Percentiles rank a stretch among this genome's conserved stretches.
These are phyloP conservation scores for Trichosurus vulpecula DNA, from an alignment of 2,797 vertebrate genomes.

Conservation along the genomic window DNA sequence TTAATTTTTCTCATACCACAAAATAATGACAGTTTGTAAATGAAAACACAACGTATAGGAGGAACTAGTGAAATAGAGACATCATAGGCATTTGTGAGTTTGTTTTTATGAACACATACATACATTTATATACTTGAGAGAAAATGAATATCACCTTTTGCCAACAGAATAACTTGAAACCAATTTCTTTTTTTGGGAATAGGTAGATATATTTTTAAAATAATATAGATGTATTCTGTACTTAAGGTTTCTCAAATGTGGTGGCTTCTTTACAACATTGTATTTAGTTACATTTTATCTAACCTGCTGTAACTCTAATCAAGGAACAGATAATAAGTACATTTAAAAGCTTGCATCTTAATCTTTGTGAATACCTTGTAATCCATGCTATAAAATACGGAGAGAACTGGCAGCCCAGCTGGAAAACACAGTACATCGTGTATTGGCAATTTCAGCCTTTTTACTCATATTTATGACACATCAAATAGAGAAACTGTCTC, in stretches of 20 bases:
- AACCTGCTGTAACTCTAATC: background rate
- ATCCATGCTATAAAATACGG: slow-evolving; percentile 25
- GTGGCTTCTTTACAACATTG: slow-evolving; percentile 44
- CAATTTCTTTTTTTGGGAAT: slow-evolving; percentile 52
- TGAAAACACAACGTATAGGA: slow-evolving; percentile 21
- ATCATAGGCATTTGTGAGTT: slow-evolving; percentile 52
- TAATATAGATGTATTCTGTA: slow-evolving; percentile 17
- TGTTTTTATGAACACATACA: background rate
- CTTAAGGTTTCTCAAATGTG: slow-evolving; percentile 48
- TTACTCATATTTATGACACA: slow-evolving; percentile 46
- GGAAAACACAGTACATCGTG: background rate
- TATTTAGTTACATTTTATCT: slow-evolving; percentile 53
- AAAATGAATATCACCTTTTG: slow-evolving; percentile 56
- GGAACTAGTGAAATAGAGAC: slow-evolving; percentile 42
- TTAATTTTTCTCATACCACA: background rate
- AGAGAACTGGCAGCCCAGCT: slow-evolving; percentile 51
- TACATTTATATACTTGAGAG: slow-evolving; percentile 2
- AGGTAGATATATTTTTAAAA: slow-evolving; percentile 48
- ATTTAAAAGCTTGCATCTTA: slow-evolving; percentile 59
- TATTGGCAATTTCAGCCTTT: slow-evolving; percentile 47
- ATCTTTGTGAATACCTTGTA: slow-evolving; percentile 54
- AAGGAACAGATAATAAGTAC: background rate
- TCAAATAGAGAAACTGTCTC: slow-evolving; percentile 51
- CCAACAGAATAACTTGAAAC: slow-evolving; percentile 42
- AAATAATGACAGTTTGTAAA: slow-evolving; percentile 50